Base-by-base conservation (phyloP, 2,888 invertebrate genomes). In the Athalia rosae region DNA sequence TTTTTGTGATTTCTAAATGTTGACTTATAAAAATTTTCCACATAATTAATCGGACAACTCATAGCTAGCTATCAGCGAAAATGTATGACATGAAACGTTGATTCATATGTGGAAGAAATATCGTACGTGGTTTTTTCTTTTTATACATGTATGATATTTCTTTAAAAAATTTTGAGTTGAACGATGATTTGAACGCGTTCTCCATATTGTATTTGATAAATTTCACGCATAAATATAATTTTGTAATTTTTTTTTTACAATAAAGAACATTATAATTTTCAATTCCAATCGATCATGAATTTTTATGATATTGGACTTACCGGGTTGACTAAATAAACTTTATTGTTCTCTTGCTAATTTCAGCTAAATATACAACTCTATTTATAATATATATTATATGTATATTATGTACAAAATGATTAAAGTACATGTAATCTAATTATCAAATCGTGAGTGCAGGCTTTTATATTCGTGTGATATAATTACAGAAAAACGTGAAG, bases 361-460 rank as follows among this genome's bases (percentile, higher is more conserved):
- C 11, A 53, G 15, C 67, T 67, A 67, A 53, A 59, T 59, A n/a
- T 3, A 13, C 11, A 63, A 9, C 28, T 15, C 15, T 28, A 15
- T 13, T 13, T 7, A 64, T 64, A 41, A 41, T 47, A 13, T 56
- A 58, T 56, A 9, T 53, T 50, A 66, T 50, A 66, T 66, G 50
- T 15, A 9, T 15, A 50, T 66, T 66, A 50, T 66, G 7, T 66
- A 9, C 11, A 47, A 58, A 5, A 13, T 45, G 43, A 71, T 43
- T 13, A 8, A 58, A 0, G 9, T 50, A 53, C 53, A 67, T 67
- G 67, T 67, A 66, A 62, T 43, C 50, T 67, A 67, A 67, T 67
- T n/a, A 45, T 67, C 71, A 56, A 13, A 58, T 71, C 56, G 71
- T 71, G 71, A 58, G 71, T 58, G 58, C 71, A 56, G 71, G 71